phyloP scores from a whole-genome alignment of 2,113 vertebrate genomes.

The Edolisoma coerulescens region DNA sequence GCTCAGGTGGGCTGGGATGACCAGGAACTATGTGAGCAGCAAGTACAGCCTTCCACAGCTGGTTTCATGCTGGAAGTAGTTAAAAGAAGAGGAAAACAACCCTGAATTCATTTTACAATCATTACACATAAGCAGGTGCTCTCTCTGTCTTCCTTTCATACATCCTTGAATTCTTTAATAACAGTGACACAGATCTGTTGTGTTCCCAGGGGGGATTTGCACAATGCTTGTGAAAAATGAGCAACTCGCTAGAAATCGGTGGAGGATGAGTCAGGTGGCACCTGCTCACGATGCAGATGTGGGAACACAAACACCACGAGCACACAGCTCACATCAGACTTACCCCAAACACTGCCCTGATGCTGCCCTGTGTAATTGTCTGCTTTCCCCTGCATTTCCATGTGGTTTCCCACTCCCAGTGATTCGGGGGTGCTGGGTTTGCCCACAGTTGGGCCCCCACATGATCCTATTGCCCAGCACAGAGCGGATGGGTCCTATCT shows the following conservation, averaged over 20 bases:
- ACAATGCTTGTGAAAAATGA: neutral
- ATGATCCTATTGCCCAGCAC: fast-evolving
- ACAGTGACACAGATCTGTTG: fast-evolving
- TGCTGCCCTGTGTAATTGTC: fast-evolving
- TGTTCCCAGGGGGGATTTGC: neutral
- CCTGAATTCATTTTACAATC: neutral
- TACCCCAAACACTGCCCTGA: fast-evolving
- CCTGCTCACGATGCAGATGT: neutral
- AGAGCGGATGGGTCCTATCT: fast-evolving
- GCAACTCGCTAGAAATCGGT: neutral
- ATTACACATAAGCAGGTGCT: neutral
- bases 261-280: neutral
- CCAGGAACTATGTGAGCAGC: neutral
- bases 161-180: neutral
- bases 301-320: neutral
- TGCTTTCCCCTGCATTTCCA: neutral
- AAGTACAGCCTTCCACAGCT: fast-evolving
- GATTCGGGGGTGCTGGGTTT: neutral
- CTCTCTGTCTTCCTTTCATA: neutral
- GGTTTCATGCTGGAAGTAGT: neutral
- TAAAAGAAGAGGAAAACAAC: neutral
- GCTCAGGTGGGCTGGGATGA: neutral
- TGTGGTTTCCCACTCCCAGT: neutral
- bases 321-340: neutral
- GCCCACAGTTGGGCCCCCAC: neutral